Base-by-base conservation (phyloP, 2,113 vertebrate genomes). In the Sinocyclocheilus grahami region DNA sequence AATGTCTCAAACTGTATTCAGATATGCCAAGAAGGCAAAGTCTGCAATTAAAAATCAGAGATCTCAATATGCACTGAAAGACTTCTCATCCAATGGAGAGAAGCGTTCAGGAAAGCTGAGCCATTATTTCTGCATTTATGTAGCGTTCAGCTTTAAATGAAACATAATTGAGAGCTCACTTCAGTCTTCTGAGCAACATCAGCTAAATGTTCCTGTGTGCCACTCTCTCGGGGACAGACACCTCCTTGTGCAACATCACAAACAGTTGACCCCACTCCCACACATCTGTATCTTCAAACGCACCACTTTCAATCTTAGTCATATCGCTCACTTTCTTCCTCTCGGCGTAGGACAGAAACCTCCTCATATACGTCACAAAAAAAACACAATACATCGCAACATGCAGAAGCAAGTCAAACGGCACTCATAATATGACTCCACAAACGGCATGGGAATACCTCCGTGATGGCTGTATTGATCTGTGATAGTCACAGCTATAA, bases 391-490 rank as follows among this genome's bases (percentile, higher is more conserved):
- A 58, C 9, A 78, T 48, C 2, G 10, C 46, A 48, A 48, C 10
- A 48, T 14, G 13, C 33, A 80, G 10, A 78, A 78, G 27, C 9
- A n/a, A 39, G 33, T 60, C 5, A 81, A 46, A 11, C 3, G 1
- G 39, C 79, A 48, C 30, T 67, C 30, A 62, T 30, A 18, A 81
- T 48, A 42, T 62, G 24, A 48, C 79, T 82, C 4, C 24, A 7
- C 58, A 67, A 67, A 48, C 10, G 10, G 9, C 10, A 42, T 42
- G 42, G 9, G 42, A 42, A 83, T 5, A 9, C 12, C 48, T 55
- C 6, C 0, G 18, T 55, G 65, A 83, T 37, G 46, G 46, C 46
- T 30, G 81, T 83, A 83, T 72, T 83, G 81, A 83, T 83, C 65
- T 55, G 48, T n/a, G 33, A 72, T n/a, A 27, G 74, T 83, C 63